Base-by-base conservation (phyloP, 2,888 invertebrate genomes). In the Calameuta filiformis region DNA sequence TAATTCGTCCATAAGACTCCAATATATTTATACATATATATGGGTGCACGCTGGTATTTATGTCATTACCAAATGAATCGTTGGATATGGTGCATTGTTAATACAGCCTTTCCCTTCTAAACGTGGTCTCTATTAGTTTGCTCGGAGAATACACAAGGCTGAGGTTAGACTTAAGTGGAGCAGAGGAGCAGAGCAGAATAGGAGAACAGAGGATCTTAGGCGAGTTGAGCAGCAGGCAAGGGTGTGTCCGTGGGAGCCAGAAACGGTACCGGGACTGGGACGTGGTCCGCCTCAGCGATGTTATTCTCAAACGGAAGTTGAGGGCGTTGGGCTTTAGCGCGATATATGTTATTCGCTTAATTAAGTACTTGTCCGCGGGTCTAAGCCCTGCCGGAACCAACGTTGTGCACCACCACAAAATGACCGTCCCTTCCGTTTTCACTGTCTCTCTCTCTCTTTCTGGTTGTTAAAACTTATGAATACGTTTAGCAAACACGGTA, bases 281-380 rank as follows among this genome's bases (percentile, higher is more conserved):
- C 33, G 73, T 69, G 73, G 68, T 33, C 77, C 79, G 77, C 79
- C 79, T 73, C 79, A 69, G 68, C 40, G 56, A 76, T 79, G 75
- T 75, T 73, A 77, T 73, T 75, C 77, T 30, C 75, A 40, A 75
- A 80, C 84, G 82, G 84, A 83, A 84, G 85, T 83, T 79, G 76
- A 77, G 74, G 85, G 85, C 85, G 85, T 83, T 82, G 80, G 78
- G 80, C 78, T 80, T 80, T 75, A 78, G 86, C 80, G 86, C 87
- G 86, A 90, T 90, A 87, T 89, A 90, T 87, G 89, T 89, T 90
- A 89, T 89, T 87, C 87, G 87, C 88, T 90, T 91, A 91, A 91
- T 91, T 90, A 90, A 91, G 89, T 88, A 87, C 88, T 89, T 86
- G 88, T 88, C 87, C 87, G 84, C 76, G 73, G 33, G 78, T 75